Evolutionary conservation across 2,888 invertebrate genomes (phyloP), one percentile per base, ranked within the genome.

Genomic region (Cylloceria caligata): DNA sequence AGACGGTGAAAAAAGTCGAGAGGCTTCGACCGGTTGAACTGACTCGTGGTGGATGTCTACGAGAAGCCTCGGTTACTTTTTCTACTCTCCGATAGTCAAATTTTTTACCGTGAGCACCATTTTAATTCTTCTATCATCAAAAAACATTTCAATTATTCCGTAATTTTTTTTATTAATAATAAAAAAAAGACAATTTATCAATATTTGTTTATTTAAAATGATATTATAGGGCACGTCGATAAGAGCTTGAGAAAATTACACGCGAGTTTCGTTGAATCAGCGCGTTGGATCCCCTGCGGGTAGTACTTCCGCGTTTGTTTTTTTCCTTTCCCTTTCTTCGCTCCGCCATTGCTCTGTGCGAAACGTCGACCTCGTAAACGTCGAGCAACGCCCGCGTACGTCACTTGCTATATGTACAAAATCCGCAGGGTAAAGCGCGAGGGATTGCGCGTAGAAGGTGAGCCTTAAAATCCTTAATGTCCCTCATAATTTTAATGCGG

Each of bases 401-500:
- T 67, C 30, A 49, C 27, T 11, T 11, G 65, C 4, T 13, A 27
- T 27, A 42, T 19, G 62, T 21, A 55, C 16, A 11, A 24, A 27
- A 30, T 24, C 45, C 39, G 55, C 24, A 55, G 73, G 68, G 42
- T 64, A 52, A 65, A 49, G 64, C 39, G 49, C 9, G 68, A 24
- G 52, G 19, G 24, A 30, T 42, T 57, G 57, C 21, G 24, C 42
- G 36, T 9, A 39, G 52, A 69, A 49, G 65, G 36, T 42, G 39
- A 78, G 74, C 85, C 82, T 85, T 83, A 85, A 84, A 81, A 80
- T 80, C 85, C 84, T 89, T 89, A 89, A 87, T 86, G 87, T 85
- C 67, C 62, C 85, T 89, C 89, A 87, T 89, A 89, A 88, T 88
- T 88, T 87, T 86, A 85, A 87, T 88, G 86, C 72, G 24, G 60